Base-by-base conservation (phyloP, 2,888 invertebrate genomes). In the Sceliomorpha sp. region DNA sequence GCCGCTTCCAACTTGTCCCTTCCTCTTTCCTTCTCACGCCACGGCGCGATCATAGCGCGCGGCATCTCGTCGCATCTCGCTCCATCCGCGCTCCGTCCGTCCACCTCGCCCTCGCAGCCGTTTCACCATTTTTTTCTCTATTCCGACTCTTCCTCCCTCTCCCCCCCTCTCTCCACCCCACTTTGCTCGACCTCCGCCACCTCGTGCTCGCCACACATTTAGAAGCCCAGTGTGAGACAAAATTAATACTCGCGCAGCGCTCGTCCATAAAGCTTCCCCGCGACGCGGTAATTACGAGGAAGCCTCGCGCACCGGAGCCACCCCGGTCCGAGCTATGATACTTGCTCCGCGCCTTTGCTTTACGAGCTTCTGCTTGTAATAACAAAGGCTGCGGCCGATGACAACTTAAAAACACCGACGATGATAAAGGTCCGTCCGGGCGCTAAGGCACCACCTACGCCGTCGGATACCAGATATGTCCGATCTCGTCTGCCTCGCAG, bases 241-340 rank as follows among this genome's bases (percentile, higher is more conserved):
- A 85, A 86, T 85, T 85, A 85, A 85, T 85, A 83, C 84, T 79
- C 80, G 70, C 55, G 72, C 69, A 78, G 77, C 78, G 77, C 75
- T 69, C 59, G 77, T 76, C 77, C 82, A 80, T 85, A 85, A 85
- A 85, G 84, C 82, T 85, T 84, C 80, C 78, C 77, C 72, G 80
- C 80, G 82, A 84, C 82, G 83, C 82, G 81, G 84, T 82, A 85
- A 84, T 83, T 84, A 83, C 80, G 80, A 79, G 68, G 74, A 71
- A 70, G 71, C 75, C 50, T n/a, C 8, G 13, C 20, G 77, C 73
- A 73, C 76, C 78, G 74, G 78, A 73, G 68, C 73, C 79, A 70
- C 73, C 74, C 73, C 60, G 34, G 37, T 15, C 69, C 70, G 51
- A 48, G 36, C 17, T 24, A 42, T 51, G 55, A 72, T 74, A 67